Evolutionary conservation across 35 echinoderm and acorn worm genomes (phyloP).

Genomic region (Patiria miniata): DNA sequence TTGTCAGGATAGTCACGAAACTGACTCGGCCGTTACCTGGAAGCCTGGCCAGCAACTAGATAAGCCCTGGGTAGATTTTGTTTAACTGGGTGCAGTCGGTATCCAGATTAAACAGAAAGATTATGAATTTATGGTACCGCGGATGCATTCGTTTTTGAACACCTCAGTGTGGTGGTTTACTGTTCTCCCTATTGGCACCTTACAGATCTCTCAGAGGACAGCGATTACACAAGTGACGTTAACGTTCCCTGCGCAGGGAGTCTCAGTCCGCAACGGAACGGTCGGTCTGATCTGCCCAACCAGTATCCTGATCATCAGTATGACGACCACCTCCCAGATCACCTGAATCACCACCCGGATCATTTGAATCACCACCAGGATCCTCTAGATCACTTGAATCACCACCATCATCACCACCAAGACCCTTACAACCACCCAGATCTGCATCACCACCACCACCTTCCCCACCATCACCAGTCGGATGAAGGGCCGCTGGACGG

Average conservation of each 20-base stretch:
- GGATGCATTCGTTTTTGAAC: background rate
- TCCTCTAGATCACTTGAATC: slow-evolving; percentile 10
- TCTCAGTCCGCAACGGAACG: slow-evolving; percentile 57
- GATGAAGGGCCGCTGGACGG: slow-evolving; percentile 4
- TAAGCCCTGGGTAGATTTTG: background rate
- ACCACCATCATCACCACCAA: background rate
- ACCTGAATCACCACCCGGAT: slow-evolving; percentile 29
- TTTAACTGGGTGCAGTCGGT: slow-evolving; percentile 3
- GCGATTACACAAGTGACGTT: slow-evolving; percentile 98
- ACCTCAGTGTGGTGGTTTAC: background rate
- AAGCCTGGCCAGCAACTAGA: background rate
- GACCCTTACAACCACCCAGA: background rate
- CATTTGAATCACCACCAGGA: background rate
- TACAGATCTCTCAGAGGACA: slow-evolving; percentile 91
- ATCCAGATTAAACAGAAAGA: background rate
- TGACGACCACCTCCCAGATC: slow-evolving; percentile 22
- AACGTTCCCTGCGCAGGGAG: slow-evolving; percentile 80
- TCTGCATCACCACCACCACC: background rate
- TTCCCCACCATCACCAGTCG: background rate
- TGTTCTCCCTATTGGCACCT: background rate
- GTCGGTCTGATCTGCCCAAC: background rate
- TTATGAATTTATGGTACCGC: background rate
- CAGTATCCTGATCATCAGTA: slow-evolving; percentile 3
- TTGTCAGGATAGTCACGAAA: background rate
- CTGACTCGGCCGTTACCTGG: background rate